These are phyloP conservation scores for Cantharis rustica DNA, from an alignment of 2,888 invertebrate species.

Conservation along the genomic window DNA sequence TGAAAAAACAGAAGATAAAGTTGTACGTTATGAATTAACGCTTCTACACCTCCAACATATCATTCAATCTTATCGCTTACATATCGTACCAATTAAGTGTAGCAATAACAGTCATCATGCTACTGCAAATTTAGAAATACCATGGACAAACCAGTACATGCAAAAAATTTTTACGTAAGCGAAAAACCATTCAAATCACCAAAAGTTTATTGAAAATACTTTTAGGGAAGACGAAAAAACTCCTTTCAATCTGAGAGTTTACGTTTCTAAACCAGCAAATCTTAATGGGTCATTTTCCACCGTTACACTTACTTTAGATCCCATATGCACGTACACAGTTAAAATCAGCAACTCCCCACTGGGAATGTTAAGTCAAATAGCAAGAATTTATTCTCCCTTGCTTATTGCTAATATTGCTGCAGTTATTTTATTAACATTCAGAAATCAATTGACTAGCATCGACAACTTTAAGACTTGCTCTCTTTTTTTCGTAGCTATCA, in stretches of 20 bases:
- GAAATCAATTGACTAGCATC: constrained; percentile 58
- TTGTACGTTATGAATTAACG: constrained; percentile 65
- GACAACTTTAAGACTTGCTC: constrained; percentile 54
- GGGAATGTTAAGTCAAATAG: constrained; percentile 66
- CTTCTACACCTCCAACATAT: constrained; percentile 63
- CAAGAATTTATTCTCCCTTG: constrained; percentile 68
- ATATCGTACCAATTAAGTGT: constrained; percentile 61
- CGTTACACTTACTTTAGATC: constrained; percentile 69
- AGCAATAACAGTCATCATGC: constrained; percentile 59
- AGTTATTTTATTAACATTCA: constrained; percentile 65
- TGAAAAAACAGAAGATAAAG: constrained; percentile 62
- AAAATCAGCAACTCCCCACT: constrained; percentile 64
- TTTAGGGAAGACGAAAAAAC: constrained; percentile 54
- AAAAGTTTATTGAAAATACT: constrained; percentile 11
- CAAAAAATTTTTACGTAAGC: constrained; percentile 67
- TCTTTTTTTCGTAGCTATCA: constrained; percentile 63
- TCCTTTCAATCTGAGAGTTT: constrained; percentile 65
- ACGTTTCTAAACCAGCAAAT: constrained; percentile 59
- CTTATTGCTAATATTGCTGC: constrained; percentile 70
- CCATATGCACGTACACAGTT: constrained; percentile 71
- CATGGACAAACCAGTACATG: constrained; percentile 68
- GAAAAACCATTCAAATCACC: background rate
- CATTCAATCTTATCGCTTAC: constrained; percentile 65
- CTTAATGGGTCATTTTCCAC: constrained; percentile 57
- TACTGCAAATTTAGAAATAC: constrained; percentile 65